phyloP scores from a whole-genome alignment of 2,113 vertebrate species.

The Ochotona curzoniae region DNA sequence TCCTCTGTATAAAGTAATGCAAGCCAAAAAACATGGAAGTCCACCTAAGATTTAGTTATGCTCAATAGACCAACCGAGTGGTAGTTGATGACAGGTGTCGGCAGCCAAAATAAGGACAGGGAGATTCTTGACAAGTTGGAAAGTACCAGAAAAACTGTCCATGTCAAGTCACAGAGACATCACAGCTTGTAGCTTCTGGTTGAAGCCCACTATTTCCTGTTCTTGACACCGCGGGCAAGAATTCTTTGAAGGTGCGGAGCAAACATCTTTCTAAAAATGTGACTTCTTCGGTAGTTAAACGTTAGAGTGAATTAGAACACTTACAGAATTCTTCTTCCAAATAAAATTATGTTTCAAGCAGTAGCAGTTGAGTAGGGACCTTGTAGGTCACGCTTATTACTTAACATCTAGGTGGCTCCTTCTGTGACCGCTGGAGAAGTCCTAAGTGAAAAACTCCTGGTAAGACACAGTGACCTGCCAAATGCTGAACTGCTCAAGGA shows the following conservation, averaged over 20 bases:
- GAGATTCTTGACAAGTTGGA: not conserved
- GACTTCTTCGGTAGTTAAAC: not conserved
- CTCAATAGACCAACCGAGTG: not conserved
- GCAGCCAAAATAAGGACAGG: slow-evolving; percentile 9
- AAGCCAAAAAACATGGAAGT: not conserved
- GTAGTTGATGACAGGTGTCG: not conserved
- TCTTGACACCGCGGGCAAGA: not conserved
- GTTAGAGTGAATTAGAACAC: not conserved
- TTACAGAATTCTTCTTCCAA: not conserved
- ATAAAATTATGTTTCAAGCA: not conserved
- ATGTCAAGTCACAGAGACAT: not conserved
- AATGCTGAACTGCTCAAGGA: not conserved
- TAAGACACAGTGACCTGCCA: not conserved
- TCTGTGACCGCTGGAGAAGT: not conserved
- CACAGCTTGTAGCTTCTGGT: not conserved
- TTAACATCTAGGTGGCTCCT: not conserved
- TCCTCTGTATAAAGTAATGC: slow-evolving; percentile 30
- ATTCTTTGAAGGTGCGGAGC: not conserved
- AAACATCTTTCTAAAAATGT: not conserved
- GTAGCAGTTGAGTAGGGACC: not conserved
- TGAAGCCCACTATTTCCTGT: not conserved
- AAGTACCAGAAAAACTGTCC: not conserved
- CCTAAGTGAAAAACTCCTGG: not conserved
- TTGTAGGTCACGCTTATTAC: not conserved
- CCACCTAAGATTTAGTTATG: not conserved